These are phyloP conservation scores for Alcedo quadribrachys DNA, from an alignment of 2,797 vertebrate species.

Conservation along the genomic window DNA sequence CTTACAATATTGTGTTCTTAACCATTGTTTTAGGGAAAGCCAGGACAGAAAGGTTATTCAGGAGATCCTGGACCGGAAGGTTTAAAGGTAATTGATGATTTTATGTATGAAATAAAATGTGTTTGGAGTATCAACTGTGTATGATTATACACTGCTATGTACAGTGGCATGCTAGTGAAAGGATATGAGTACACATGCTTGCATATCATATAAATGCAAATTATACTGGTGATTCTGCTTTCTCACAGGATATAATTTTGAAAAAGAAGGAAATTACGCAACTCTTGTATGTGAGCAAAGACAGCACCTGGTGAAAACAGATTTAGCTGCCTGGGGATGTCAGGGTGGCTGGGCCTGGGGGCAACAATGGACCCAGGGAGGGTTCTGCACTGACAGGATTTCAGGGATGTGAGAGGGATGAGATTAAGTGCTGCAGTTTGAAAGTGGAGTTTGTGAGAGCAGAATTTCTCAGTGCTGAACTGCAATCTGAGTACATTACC, in stretches of 20 bases:
- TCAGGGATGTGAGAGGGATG: rapidly evolving
- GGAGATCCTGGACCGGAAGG: constrained; percentile 91
- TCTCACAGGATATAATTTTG: neutral
- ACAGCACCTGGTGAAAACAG: neutral
- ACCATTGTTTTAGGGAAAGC: constrained; percentile 83
- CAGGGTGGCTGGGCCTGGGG: neutral
- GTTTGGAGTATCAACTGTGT: neutral
- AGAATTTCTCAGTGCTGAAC: neutral
- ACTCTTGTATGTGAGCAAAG: neutral
- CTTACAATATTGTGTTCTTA: neutral
- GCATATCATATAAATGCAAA: neutral
- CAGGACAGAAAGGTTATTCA: constrained; percentile 87
- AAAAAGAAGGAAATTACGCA: neutral
- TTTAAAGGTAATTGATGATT: constrained; percentile 78
- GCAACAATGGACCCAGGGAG: neutral
- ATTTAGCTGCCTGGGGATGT: too few relatives aligned
- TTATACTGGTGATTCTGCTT: neutral
- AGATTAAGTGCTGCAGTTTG: neutral
- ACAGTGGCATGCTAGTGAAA: neutral
- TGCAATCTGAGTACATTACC: neutral
- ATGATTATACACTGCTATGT: neutral
- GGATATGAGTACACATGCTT: neutral
- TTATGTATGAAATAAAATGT: neutral
- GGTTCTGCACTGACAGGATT: neutral
- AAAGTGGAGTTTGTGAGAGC: neutral